Evolutionary conservation across 2,113 vertebrate species (phyloP).

Genomic region (Phaethornis superciliosus): DNA sequence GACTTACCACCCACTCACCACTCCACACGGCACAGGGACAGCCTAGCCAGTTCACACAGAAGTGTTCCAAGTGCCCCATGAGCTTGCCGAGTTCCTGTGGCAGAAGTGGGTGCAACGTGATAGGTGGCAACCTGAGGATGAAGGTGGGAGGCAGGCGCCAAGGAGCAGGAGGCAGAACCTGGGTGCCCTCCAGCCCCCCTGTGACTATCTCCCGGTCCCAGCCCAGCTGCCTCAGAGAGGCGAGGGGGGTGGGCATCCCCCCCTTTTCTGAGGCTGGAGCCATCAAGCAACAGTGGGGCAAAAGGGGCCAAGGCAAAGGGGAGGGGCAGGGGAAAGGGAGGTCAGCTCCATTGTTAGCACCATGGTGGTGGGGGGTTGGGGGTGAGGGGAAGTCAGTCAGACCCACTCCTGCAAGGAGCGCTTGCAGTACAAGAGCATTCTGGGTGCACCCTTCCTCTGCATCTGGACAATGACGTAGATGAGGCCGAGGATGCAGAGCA

Average conservation of each 20-base stretch:
- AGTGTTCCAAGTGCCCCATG: background rate
- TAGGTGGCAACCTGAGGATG: background rate
- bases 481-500: conserved; percentile 91
- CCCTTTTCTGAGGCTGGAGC: background rate
- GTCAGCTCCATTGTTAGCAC: conserved; percentile 79
- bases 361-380: conserved; percentile 56
- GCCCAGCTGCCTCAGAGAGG: background rate
- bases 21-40: rapidly evolving
- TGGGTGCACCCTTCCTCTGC: conserved; percentile 92
- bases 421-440: conserved; percentile 93
- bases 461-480: conserved; percentile 92
- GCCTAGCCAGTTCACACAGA: rapidly evolving
- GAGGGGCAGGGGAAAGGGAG: background rate
- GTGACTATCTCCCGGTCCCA: background rate
- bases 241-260: background rate
- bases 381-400: conserved; percentile 76
- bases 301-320: background rate
- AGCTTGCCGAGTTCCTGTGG: background rate
- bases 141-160: rapidly evolving
- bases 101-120: background rate
- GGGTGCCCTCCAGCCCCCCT: background rate
- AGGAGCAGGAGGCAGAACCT: background rate
- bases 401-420: conserved; percentile 98
- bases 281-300: background rate
- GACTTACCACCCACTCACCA: background rate